Evolutionary conservation across 2,113 vertebrate species (phyloP), one percentile per base, ranked within the genome.

Genomic region (Cyprinodon tularosa): DNA sequence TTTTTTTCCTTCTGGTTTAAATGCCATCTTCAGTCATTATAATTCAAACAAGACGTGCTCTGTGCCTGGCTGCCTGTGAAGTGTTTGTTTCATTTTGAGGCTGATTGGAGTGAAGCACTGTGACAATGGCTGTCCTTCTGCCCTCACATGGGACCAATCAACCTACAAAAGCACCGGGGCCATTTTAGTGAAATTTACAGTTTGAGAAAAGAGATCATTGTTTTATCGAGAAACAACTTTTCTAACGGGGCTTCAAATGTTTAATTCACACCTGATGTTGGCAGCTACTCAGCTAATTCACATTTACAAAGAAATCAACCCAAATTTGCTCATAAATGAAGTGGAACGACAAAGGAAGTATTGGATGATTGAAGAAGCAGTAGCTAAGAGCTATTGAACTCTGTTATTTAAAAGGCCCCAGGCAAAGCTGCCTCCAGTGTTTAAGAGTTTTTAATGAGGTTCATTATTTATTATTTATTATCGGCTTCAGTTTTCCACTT

Each of bases 71-170:
- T 22, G 60, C 82, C 84, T 85, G 82, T 84, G 79, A 84, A 80
- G 75, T 80, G 77, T 88, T 88, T 90, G 86, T 88, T 91, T 90
- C 87, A 83, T 81, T 90, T 82, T 83, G 80, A 81, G 38, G 62
- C 38, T 14, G 1, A 66, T 86, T 84, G 70, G 73, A 88, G 84
- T 62, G 68, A 88, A 83, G 67, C 22, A n/a, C 73, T 76, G 78
- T 85, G 86, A 90, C 88, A 88, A 82, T 89, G 78, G 22, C 45
- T 45, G 82, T 85, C 89, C 87, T 90, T 90, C 82, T 82, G 78
- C 66, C 80, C 81, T 62, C 78, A 80, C 62, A 22, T 53, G 82
- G 77, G 71, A 73, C 69, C 48, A 14, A 14, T 0, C 74, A 68
- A 76, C 68, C 65, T 61, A 29, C 74, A 83, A 82, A 64, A 80